phyloP scores from a whole-genome alignment of 2,888 invertebrate genomes.

The Caenorhabditis sulstoni region DNA sequence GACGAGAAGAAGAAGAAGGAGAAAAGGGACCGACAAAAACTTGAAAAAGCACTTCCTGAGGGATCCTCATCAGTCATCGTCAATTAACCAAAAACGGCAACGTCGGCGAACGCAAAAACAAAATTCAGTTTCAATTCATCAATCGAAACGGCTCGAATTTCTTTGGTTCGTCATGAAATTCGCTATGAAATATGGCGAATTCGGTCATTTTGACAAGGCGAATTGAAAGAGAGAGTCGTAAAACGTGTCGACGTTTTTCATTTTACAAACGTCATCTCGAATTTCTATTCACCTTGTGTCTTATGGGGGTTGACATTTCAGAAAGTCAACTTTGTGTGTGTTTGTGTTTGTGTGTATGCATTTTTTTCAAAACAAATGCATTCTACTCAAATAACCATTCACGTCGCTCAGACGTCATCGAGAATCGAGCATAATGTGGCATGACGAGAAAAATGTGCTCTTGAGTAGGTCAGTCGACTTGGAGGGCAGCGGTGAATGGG shows the following conservation, averaged over 20 bases:
- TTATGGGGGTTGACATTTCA: neutral
- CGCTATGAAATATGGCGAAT: too few relatives aligned
- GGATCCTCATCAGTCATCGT: constrained; percentile 38
- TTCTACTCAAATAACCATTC: constrained; percentile 15
- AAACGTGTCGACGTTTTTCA: too few relatives aligned
- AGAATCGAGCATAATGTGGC: constrained; percentile 1
- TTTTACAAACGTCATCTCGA: too few relatives aligned
- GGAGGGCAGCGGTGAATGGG: too few relatives aligned
- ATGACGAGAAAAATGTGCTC: constrained; percentile 6
- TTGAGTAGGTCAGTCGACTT: too few relatives aligned
- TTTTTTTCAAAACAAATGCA: constrained; percentile 15
- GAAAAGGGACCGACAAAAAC: too few relatives aligned
- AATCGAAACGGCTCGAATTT: too few relatives aligned
- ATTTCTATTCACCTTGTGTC: neutral
- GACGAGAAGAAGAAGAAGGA: too few relatives aligned
- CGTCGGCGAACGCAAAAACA: constrained; percentile 19
- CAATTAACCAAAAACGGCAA: constrained; percentile 9
- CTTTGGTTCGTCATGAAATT: too few relatives aligned
- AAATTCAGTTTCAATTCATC: neutral
- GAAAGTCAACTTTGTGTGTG: neutral
- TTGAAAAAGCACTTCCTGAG: neutral
- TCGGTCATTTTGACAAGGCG: too few relatives aligned
- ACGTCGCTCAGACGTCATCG: constrained; percentile 11
- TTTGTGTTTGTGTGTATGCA: neutral
- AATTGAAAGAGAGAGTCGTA: too few relatives aligned